Base-by-base conservation (phyloP, 2,797 vertebrate genomes). In the Lithobates pipiens region DNA sequence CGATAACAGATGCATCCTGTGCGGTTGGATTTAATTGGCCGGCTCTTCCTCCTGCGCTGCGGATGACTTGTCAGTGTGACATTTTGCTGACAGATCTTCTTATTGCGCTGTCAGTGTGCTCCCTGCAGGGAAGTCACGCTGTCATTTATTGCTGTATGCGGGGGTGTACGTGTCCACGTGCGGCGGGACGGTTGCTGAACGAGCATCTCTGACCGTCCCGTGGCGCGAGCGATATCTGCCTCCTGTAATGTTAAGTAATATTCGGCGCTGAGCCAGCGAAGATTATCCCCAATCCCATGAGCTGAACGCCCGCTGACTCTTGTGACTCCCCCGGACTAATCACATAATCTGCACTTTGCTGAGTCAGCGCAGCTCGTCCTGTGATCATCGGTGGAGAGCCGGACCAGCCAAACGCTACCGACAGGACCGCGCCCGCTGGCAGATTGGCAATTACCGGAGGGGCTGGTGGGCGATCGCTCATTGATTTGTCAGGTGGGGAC, bases 331-430 rank as follows among this genome's bases (percentile, higher is more conserved):
- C 4, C 44, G 11, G 15, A 3, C 3, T 16, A 73, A 84, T 84
- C 76, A n/a, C 61, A 67, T 85, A 72, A 84, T 65, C 76, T 46
- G 11, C 68, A 42, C 65, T 61, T n/a, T 71, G 75, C 83, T 79
- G 82, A 77, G 29, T 77, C 75, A 63, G 82, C 75, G 70, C 6
- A 72, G 25, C n/a, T 11, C 10, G 36, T 42, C n/a, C 67, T 34
- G 68, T 78, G 83, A 84, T 78, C 21, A 34, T 57, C 74, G 32
- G 21, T 23, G 72, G 36, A 11, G 34, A 73, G 29, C 39, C 32
- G 76, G 63, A 63, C 82, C 67, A 70, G 67, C 13, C 29, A 11
- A 44, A 8, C 8, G 34, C 44, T 8, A 18, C 16, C 15, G 4
- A 13, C 16, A 54, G 13, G 50, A 54, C 50, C 16, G 16, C 6